Percentiles rank a stretch among this genome's conserved stretches.
These are phyloP conservation scores for Synanthedon myopaeformis DNA, from an alignment of 2,888 invertebrate genomes.

Conservation along the genomic window DNA sequence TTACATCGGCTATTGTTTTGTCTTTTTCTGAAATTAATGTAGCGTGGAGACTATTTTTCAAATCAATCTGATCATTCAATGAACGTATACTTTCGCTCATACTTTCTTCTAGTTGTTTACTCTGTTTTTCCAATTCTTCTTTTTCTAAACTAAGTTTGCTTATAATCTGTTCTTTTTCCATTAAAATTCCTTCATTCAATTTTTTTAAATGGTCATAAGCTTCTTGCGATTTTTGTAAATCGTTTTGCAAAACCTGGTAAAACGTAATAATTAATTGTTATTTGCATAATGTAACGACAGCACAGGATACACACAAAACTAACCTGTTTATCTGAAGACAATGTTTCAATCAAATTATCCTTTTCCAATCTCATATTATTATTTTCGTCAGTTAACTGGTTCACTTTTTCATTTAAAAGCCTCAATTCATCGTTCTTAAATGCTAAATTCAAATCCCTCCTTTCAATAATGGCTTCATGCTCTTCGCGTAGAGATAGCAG, in stretches of 20 bases:
- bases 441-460: constrained; percentile 27
- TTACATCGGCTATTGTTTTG: constrained; percentile 17
- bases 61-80: constrained; percentile 25
- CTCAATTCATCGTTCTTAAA: constrained; percentile 42
- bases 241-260: constrained; percentile 39
- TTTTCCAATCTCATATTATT: constrained; percentile 20
- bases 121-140: constrained; percentile 21
- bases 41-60: constrained; percentile 17
- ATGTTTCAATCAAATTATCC: constrained; percentile 19
- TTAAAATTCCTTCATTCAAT: constrained; percentile 18
- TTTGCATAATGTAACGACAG: neutral
- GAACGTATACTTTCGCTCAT: constrained; percentile 31
- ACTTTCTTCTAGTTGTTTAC: constrained; percentile 18
- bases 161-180: constrained; percentile 21
- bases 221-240: constrained; percentile 24
- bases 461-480: constrained; percentile 28
- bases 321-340: constrained; percentile 42
- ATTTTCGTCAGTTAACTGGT: constrained; percentile 20
- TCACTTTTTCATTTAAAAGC: constrained; percentile 30
- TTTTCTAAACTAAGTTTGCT: constrained; percentile 27
- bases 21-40: constrained; percentile 25
- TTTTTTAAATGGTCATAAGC: constrained; percentile 14
- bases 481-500: constrained; percentile 35
- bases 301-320: constrained; percentile 17
- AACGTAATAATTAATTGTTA: constrained; percentile 12